Evolutionary conservation across 2,888 invertebrate species (phyloP).

Genomic region (Latrodectus elegans): DNA sequence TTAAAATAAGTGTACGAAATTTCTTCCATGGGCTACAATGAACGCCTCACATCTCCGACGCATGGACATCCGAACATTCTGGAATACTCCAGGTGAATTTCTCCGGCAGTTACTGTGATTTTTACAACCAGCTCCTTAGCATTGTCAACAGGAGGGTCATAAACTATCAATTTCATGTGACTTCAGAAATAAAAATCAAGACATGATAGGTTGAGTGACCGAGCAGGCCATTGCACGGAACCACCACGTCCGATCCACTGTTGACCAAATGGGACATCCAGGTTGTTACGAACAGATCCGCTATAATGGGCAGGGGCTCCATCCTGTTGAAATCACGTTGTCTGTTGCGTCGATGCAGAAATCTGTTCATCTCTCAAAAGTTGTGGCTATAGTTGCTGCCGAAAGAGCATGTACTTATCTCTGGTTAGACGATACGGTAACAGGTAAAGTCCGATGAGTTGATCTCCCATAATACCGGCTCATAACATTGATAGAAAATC

Average conservation of each 20-base stretch:
- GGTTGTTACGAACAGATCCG: not conserved
- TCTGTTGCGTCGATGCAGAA: not conserved
- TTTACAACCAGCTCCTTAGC: not conserved
- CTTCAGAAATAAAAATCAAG: not conserved
- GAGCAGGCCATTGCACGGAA: not conserved
- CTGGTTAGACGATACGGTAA: not conserved
- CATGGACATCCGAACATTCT: no score
- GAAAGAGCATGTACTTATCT: constrained; percentile 7
- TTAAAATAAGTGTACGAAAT: no score
- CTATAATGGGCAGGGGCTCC: constrained; percentile 3
- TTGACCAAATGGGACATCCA: not conserved
- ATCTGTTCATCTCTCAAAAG: not conserved
- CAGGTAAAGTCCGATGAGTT: not conserved
- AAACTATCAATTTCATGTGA: not conserved
- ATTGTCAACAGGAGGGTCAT: not conserved
- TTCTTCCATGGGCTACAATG: no score
- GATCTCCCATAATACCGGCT: constrained; percentile 1
- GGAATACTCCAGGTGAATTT: not conserved
- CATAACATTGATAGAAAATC: constrained; percentile 6
- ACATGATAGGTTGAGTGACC: not conserved
- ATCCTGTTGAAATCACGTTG: not conserved
- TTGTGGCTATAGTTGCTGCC: not conserved
- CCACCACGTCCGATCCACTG: no score
- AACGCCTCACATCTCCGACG: no score
- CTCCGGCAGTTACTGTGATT: not conserved